Evolutionary conservation across 2,888 invertebrate species (phyloP), one percentile per base, ranked within the genome.

Genomic region (Choreutis nemorana): DNA sequence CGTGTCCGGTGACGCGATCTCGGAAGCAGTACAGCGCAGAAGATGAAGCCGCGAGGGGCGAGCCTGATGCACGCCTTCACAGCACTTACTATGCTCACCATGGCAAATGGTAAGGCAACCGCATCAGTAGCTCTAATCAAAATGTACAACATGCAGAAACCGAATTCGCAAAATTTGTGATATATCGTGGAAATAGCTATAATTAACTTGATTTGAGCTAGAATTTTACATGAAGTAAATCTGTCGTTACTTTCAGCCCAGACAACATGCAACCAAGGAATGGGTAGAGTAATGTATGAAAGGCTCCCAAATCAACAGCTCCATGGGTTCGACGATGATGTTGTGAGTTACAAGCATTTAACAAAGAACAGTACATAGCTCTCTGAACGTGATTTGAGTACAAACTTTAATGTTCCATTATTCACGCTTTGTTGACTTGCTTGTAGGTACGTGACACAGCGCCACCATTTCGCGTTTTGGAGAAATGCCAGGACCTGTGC

Each of bases 211-310:
- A n/a, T n/a, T n/a, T n/a, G n/a, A n/a, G n/a, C n/a, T n/a, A n/a
- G n/a, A n/a, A n/a, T n/a, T n/a, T n/a, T n/a, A n/a, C n/a, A n/a
- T n/a, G n/a, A n/a, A n/a, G n/a, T n/a, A n/a, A n/a, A n/a, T n/a
- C n/a, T n/a, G n/a, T n/a, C n/a, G n/a, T n/a, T n/a, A 11, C 2
- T 54, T 56, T 27, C 66, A 90, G 91, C 90, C 54, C 94, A 94
- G 85, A 93, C 91, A 40, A 91, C 91, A 34, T 94, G 94, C 66
- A 94, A 94, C 59, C 90, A 92, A 58, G 94, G 94, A 31, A 84
- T 90, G 58, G 94, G 94, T 22, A 83, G 91, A 55, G 87, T 94
- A 18, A 89, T 92, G 71, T 94, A 93, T 57, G 94, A 94, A 70
- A 82, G 93, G 50, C 68, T 94, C 48, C 92, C 94, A 21, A 93